Conservation (phyloP, 2,113 vertebrate species). For the Hippocampus abdominalis region DNA sequence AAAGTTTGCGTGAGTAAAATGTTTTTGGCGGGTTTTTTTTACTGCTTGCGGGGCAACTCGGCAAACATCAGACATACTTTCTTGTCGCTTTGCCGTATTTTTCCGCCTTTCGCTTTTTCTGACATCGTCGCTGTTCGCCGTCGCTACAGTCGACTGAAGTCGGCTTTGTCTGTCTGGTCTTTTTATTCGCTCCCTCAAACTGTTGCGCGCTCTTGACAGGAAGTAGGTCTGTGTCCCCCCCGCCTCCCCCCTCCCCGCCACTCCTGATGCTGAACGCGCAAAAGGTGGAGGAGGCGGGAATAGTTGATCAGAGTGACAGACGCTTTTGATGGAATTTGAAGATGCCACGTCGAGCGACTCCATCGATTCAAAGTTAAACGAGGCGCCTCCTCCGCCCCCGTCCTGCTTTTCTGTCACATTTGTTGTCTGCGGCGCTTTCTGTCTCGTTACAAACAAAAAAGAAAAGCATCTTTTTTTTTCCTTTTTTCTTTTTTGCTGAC, state of each 20-base stretch:
- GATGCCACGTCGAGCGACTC: conserved; percentile 55
- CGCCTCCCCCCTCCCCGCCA: conserved; percentile 36
- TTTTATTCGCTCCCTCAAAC: conserved; percentile 57
- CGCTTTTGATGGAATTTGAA: conserved; percentile 52
- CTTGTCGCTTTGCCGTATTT: conserved; percentile 23
- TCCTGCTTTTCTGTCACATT: conserved; percentile 63
- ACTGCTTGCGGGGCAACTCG: conserved; percentile 4
- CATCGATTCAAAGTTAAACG: conserved; percentile 67
- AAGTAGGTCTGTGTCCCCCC: conserved; percentile 57
- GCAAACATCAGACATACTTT: background rate
- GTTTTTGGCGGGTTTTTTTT: background rate
- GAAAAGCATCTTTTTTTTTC: conserved; percentile 1
- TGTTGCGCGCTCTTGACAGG: conserved; percentile 56
- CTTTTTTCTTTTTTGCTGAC: background rate
- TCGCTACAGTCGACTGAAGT: conserved; percentile 53
- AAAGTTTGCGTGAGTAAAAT: conserved; percentile 3
- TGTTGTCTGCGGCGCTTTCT: conserved; percentile 1
- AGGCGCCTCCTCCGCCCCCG: conserved; percentile 51
- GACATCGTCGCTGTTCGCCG: background rate
- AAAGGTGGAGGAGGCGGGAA: conserved; percentile 60
- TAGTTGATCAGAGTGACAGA: conserved; percentile 69
- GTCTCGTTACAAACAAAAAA: conserved; percentile 3
- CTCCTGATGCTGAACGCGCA: conserved; percentile 63
- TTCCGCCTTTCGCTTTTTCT: background rate
- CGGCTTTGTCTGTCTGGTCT: conserved; percentile 44